These are phyloP conservation scores for Lacerta bilineata DNA, from an alignment of 2,797 vertebrate species.

Conservation along the genomic window DNA sequence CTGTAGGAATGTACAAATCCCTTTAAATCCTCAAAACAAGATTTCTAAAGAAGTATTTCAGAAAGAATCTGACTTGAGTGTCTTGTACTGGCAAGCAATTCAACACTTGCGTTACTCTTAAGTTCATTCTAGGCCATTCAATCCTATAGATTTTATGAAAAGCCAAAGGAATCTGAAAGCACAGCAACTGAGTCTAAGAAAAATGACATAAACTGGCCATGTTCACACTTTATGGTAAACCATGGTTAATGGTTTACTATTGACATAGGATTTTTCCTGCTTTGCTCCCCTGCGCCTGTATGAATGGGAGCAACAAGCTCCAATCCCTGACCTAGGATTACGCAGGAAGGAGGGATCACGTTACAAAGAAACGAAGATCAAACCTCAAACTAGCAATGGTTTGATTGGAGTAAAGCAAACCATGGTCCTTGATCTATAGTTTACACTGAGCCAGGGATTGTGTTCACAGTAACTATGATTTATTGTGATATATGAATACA, in stretches of 20 bases:
- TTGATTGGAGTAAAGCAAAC: not conserved
- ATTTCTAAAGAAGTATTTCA: constrained; percentile 18
- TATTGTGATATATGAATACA: no score
- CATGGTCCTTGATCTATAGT: not conserved
- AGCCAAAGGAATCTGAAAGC: constrained; percentile 24
- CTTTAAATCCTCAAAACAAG: rapidly evolving
- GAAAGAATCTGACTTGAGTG: constrained; percentile 11
- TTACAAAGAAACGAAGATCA: not conserved
- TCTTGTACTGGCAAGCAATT: constrained; percentile 11
- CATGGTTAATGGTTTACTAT: not conserved
- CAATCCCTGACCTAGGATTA: no score
- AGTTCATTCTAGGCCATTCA: constrained; percentile 26
- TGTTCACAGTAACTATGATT: no score
- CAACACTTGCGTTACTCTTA: not conserved
- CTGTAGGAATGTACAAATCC: constrained; percentile 24
- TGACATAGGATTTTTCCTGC: not conserved
- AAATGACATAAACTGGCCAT: not conserved
- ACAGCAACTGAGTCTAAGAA: not conserved
- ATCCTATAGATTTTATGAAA: not conserved
- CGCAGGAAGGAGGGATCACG: no score
- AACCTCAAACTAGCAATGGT: not conserved
- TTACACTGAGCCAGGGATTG: not conserved
- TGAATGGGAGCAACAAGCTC: no score
- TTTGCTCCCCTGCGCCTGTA: not conserved
- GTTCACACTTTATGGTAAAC: not conserved